phyloP scores from a whole-genome alignment of 35 echinoderm and acorn worm species.

The Heliocidaris tuberculata region DNA sequence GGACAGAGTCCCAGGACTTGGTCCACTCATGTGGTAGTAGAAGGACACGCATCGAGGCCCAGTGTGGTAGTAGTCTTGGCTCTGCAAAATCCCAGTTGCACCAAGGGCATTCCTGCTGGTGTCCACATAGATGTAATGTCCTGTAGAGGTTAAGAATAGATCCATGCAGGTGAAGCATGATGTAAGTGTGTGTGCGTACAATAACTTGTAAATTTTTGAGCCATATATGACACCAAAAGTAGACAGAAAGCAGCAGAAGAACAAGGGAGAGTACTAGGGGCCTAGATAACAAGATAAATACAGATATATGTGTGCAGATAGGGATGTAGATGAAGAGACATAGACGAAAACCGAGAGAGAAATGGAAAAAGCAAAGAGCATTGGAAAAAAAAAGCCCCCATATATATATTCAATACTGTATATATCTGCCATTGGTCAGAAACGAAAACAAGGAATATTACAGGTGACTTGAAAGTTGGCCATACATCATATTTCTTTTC shows the following conservation, averaged over 20 bases:
- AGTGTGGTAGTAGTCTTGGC: not conserved
- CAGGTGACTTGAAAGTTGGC: too few relatives aligned
- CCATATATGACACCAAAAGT: too few relatives aligned
- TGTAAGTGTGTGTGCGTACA: not conserved
- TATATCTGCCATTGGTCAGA: too few relatives aligned
- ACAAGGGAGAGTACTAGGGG: too few relatives aligned
- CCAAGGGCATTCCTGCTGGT: not conserved
- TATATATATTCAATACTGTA: too few relatives aligned
- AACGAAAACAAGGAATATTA: too few relatives aligned
- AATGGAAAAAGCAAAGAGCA: not conserved
- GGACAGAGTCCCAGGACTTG: slow-evolving; percentile 62
- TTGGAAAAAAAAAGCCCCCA: not conserved
- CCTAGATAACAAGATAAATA: too few relatives aligned
- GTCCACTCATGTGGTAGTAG: slow-evolving; percentile 86
- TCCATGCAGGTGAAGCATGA: not conserved
- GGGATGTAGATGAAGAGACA: too few relatives aligned
- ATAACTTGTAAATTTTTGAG: not conserved
- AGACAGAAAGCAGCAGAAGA: too few relatives aligned
- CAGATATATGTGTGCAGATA: too few relatives aligned
- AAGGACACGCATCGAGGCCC: slow-evolving; percentile 70
- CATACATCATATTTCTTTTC: too few relatives aligned
- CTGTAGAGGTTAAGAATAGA: not conserved
- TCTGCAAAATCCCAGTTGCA: not conserved
- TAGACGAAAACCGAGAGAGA: too few relatives aligned
- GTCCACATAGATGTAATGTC: slow-evolving; percentile 4